These are phyloP conservation scores for Callospermophilus lateralis DNA, from an alignment of 2,113 vertebrate species.

Conservation along the genomic window DNA sequence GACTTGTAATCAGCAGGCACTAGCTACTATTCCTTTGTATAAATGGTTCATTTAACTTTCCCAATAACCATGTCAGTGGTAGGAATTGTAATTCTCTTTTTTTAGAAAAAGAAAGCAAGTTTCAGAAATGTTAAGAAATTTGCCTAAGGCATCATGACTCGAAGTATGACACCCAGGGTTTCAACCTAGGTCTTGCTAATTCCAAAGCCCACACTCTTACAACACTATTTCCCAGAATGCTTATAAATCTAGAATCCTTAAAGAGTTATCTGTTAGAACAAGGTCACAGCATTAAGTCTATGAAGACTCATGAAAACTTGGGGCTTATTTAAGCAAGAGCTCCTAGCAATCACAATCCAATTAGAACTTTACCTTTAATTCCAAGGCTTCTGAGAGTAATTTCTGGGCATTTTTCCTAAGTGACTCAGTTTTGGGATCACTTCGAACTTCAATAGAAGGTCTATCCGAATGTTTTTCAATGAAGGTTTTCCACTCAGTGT, in stretches of 20 bases:
- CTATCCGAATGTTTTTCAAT: conserved; percentile 92
- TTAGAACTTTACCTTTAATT: conserved; percentile 90
- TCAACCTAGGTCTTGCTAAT: neutral
- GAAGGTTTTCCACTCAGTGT: conserved; percentile 92
- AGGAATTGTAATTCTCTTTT: conserved; percentile 44
- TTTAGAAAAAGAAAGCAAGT: neutral
- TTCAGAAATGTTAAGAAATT: neutral
- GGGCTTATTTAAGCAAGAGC: conserved; percentile 14
- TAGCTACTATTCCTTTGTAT: neutral
- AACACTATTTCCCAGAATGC: neutral
- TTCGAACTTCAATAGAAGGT: conserved; percentile 94
- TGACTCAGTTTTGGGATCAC: conserved; percentile 92
- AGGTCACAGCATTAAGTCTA: neutral
- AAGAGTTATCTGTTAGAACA: neutral
- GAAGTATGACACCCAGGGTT: neutral
- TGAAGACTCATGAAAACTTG: conserved; percentile 3
- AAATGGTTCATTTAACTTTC: conserved; percentile 33
- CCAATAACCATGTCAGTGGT: neutral
- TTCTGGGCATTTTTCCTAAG: conserved; percentile 93
- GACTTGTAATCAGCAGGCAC: conserved; percentile 36
- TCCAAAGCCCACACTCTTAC: neutral
- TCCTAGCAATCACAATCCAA: neutral
- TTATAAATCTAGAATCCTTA: conserved; percentile 33
- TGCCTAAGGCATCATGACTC: neutral
- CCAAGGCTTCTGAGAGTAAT: conserved; percentile 92